Conservation (phyloP, 2,888 invertebrate species). For the Drosophila pullipes region DNA sequence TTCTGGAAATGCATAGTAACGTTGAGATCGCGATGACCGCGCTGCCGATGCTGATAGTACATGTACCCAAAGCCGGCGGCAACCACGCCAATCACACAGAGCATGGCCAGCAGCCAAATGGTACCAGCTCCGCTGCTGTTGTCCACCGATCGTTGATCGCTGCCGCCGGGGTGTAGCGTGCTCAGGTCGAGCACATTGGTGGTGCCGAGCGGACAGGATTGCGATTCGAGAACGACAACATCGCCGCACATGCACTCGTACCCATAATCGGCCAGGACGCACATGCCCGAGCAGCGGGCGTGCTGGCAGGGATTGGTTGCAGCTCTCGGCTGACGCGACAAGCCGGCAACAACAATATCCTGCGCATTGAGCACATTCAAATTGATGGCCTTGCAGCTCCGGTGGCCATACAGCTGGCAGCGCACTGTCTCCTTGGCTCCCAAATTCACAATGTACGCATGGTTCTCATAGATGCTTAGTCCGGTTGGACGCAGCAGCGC, state of each 20-base stretch:
- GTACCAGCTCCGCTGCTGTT: background rate
- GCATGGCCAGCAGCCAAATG: slow-evolving; percentile 35
- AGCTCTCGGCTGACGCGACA: slow-evolving; percentile 86
- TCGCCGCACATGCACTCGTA: slow-evolving; percentile 87
- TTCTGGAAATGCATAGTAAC: slow-evolving; percentile 86
- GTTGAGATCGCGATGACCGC: slow-evolving; percentile 86
- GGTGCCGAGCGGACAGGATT: slow-evolving; percentile 76
- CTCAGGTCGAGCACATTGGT: slow-evolving; percentile 61
- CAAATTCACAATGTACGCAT: slow-evolving; percentile 89
- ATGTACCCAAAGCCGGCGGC: slow-evolving; percentile 72
- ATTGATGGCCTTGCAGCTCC: slow-evolving; percentile 86
- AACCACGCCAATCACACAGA: slow-evolving; percentile 49
- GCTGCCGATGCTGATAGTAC: slow-evolving; percentile 81
- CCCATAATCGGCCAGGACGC: slow-evolving; percentile 86
- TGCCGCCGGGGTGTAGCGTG: slow-evolving; percentile 6
- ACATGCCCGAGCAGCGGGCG: slow-evolving; percentile 88
- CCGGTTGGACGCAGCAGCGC: slow-evolving; percentile 88
- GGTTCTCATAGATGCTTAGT: slow-evolving; percentile 91
- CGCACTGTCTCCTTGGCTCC: slow-evolving; percentile 87
- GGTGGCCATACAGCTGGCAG: slow-evolving; percentile 87
- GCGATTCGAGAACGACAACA: slow-evolving; percentile 80
- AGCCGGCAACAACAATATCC: slow-evolving; percentile 87
- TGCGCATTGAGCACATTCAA: slow-evolving; percentile 86
- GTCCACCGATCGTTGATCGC: slow-evolving; percentile 27
- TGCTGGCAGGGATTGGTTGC: slow-evolving; percentile 86